Evolutionary conservation across 2,888 invertebrate species (phyloP).

Genomic region (Polydrusus pterygomalis): DNA sequence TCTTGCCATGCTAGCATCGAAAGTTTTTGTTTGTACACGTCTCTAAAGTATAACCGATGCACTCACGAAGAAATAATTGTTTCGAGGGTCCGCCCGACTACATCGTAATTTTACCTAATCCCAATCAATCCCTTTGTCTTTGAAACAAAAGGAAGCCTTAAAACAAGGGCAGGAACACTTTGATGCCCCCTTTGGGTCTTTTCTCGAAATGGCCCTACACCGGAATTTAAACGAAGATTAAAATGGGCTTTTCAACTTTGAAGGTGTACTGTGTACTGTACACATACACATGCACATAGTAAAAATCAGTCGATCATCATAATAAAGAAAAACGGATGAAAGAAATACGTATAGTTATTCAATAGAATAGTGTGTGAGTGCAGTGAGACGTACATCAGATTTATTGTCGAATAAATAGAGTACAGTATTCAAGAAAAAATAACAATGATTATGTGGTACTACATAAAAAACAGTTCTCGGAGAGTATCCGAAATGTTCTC

Average conservation of each 20-base stretch:
- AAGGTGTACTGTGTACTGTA: background rate
- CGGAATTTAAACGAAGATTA: background rate
- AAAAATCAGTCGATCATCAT: no score
- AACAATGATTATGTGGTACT: no score
- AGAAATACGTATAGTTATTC: no score
- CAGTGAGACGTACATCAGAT: no score
- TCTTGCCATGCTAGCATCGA: background rate
- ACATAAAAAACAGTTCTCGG: no score
- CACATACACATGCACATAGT: no score
- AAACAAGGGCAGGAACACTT: slow-evolving; percentile 3
- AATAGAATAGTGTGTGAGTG: no score
- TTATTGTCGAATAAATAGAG: no score
- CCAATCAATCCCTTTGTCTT: slow-evolving; percentile 25
- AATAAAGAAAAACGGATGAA: no score
- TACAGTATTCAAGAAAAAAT: no score
- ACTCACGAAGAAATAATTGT: slow-evolving; percentile 4
- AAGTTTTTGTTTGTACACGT: background rate
- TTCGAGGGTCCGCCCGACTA: background rate
- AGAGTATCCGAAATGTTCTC: no score
- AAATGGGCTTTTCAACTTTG: background rate
- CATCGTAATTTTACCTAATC: slow-evolving; percentile 15
- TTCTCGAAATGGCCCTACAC: background rate
- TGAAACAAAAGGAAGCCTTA: slow-evolving; percentile 9
- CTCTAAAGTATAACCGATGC: background rate
- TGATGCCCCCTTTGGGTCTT: slow-evolving; percentile 2